Evolutionary conservation across 2,113 vertebrate genomes (phyloP).

Genomic region (Megaceryle maxima): DNA sequence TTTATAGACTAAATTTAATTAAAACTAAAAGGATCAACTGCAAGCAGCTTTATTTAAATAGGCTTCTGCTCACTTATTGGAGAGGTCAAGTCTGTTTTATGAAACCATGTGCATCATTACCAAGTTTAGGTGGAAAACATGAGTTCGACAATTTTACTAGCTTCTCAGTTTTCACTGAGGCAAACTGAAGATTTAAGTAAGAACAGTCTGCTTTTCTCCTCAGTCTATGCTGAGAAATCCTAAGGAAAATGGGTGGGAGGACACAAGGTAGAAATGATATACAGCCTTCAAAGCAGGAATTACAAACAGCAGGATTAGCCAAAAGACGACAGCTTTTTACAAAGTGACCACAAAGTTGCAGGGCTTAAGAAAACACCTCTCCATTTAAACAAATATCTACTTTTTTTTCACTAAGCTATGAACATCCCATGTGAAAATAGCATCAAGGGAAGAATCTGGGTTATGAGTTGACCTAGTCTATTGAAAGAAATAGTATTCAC

Average conservation of each 20-base stretch:
- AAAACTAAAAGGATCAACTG: constrained; percentile 56
- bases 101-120: background rate
- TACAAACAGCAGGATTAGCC: background rate
- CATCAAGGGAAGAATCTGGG: background rate
- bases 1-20: constrained; percentile 58
- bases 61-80: constrained; percentile 7
- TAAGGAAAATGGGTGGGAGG: background rate
- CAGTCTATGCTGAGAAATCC: background rate
- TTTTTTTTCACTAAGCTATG: background rate
- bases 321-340: background rate
- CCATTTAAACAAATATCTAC: background rate
- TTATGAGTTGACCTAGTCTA: background rate
- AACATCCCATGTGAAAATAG: background rate
- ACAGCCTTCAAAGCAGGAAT: background rate
- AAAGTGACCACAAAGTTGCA: background rate
- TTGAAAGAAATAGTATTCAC: background rate
- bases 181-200: background rate
- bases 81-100: constrained; percentile 22
- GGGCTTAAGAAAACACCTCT: background rate
- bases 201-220: background rate
- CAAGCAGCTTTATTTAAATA: constrained; percentile 60
- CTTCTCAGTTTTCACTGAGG: background rate
- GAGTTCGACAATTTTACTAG: background rate
- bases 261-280: background rate
- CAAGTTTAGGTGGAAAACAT: background rate